phyloP scores from a whole-genome alignment of 2,797 vertebrate genomes.

The Sebastes vulpes region DNA sequence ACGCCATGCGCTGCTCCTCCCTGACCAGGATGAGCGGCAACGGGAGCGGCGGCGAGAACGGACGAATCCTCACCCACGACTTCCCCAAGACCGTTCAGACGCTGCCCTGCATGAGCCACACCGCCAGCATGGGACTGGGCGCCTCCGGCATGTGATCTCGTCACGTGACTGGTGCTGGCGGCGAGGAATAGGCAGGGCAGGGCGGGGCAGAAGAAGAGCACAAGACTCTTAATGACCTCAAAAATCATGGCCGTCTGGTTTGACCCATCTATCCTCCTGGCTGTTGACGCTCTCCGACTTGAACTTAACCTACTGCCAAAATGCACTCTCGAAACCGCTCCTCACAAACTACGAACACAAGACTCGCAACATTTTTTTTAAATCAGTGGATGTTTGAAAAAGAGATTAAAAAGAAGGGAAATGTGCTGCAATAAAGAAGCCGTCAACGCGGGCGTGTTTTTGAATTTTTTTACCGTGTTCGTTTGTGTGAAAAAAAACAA shows the following conservation, averaged over 20 bases:
- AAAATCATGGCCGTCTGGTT: conserved; percentile 81
- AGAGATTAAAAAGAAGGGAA: conserved; percentile 55
- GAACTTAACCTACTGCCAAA: conserved; percentile 81
- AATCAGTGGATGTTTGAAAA: conserved; percentile 71
- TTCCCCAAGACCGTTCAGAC: conserved; percentile 98
- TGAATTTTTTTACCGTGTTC: conserved; percentile 77
- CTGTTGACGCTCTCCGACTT: conserved; percentile 56
- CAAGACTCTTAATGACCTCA: conserved; percentile 70
- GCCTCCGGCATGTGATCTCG: conserved; percentile 95
- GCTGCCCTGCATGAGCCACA: conserved; percentile 98
- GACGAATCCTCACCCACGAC: conserved; percentile 97
- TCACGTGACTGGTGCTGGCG: conserved; percentile 53
- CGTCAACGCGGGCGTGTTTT: conserved; percentile 64
- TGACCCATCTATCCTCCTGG: conserved; percentile 73
- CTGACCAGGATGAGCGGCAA: conserved; percentile 94
- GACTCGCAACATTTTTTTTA: conserved; percentile 68
- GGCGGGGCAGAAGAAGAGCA: conserved; percentile 75
- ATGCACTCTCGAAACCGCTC: conserved; percentile 76
- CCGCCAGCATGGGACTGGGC: conserved; percentile 96
- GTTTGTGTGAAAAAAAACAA: conserved; percentile 59
- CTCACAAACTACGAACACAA: conserved; percentile 60
- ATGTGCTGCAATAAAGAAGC: conserved; percentile 86
- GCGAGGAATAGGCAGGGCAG: conserved; percentile 68
- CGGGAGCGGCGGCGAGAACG: conserved; percentile 91
- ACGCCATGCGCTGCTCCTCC: conserved; percentile 97